phyloP scores from a whole-genome alignment of 2,888 invertebrate species.

The Ophion ventricosus region DNA sequence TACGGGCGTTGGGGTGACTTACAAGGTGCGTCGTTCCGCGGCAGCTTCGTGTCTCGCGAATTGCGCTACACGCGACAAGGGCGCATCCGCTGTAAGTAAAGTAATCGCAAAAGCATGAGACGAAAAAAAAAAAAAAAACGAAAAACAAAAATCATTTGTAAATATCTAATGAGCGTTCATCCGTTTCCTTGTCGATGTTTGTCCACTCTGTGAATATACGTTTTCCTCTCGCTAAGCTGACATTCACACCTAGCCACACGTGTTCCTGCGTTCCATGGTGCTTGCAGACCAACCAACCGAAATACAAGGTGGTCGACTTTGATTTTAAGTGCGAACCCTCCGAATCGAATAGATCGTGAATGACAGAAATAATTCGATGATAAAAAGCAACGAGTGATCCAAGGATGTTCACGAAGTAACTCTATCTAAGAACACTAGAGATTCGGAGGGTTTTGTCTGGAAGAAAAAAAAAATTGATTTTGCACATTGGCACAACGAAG shows the following conservation, averaged over 20 bases:
- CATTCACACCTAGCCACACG: background rate
- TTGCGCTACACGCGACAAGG: conserved; percentile 81
- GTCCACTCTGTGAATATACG: conserved; percentile 70
- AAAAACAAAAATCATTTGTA: conserved; percentile 48
- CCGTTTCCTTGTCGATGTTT: conserved; percentile 2
- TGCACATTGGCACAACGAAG: conserved; percentile 4
- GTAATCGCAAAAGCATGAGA: conserved; percentile 67
- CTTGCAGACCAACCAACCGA: background rate
- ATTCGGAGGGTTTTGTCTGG: background rate
- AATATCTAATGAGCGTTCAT: conserved; percentile 47
- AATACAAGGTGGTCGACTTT: background rate
- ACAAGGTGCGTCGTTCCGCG: conserved; percentile 84
- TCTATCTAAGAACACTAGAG: no score
- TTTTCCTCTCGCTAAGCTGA: background rate
- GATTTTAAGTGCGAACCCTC: background rate
- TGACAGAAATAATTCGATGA: background rate
- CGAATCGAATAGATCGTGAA: background rate
- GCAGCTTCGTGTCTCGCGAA: conserved; percentile 82
- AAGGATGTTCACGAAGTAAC: no score
- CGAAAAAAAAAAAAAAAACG: no score
- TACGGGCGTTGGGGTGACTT: conserved; percentile 88
- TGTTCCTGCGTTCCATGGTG: conserved; percentile 19
- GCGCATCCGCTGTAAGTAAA: conserved; percentile 82
- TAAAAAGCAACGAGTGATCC: background rate
- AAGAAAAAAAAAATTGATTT: background rate